A percentile compares a stretch with the other conserved stretches of the same genome.
Conservation (phyloP, 2,888 invertebrate genomes). For the Melieria omissa region DNA sequence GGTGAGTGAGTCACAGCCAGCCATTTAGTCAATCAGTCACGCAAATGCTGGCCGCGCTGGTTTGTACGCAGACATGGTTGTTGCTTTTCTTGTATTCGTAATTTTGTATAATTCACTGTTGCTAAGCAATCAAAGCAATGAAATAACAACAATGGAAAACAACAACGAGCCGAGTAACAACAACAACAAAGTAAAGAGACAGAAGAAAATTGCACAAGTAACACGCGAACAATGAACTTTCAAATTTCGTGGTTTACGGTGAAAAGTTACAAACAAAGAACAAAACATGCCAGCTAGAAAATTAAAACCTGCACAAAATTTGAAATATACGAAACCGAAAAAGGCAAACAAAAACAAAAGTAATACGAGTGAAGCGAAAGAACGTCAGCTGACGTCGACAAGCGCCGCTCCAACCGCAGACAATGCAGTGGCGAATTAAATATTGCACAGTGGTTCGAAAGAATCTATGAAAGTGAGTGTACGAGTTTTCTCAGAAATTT, state of each 20-base stretch:
- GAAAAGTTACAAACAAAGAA: neutral
- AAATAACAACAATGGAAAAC: neutral
- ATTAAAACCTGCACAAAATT: neutral
- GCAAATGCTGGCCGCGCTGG: no score
- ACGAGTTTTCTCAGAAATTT: no score
- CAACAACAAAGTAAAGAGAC: conserved; percentile 1
- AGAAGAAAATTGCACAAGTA: neutral
- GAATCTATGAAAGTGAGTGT: no score
- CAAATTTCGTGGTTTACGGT: conserved; percentile 15
- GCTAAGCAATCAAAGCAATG: no score
- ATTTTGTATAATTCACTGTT: no score
- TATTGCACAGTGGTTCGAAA: no score
- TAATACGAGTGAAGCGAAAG: neutral
- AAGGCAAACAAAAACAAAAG: neutral
- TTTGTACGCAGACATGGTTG: no score
- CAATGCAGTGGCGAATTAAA: neutral
- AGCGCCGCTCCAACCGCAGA: conserved; percentile 13
- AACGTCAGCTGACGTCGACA: neutral
- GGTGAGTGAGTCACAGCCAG: no score
- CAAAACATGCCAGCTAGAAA: neutral
- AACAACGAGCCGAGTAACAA: neutral
- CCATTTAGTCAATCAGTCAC: no score
- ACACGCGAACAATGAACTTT: conserved; percentile 31
- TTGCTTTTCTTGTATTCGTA: no score
- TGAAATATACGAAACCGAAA: neutral